Percentiles rank a stretch among this genome's conserved stretches.
phyloP scores from a whole-genome alignment of 2,888 invertebrate genomes.

The Mantis religiosa region DNA sequence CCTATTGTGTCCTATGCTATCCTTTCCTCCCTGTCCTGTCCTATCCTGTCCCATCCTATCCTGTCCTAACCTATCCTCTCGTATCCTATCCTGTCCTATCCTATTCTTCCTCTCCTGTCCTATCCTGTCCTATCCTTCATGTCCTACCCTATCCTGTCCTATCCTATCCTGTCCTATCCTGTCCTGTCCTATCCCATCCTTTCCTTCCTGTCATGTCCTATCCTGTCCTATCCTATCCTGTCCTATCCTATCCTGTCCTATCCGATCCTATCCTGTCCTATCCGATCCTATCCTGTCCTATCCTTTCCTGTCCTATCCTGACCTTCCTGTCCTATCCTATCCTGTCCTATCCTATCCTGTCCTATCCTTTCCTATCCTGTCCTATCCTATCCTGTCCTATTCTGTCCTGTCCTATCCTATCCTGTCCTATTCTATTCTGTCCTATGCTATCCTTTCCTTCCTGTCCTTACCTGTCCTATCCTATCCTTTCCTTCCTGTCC shows the following conservation, averaged over 20 bases:
- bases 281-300: no score
- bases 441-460: background rate
- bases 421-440: background rate
- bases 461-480: background rate
- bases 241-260: no score
- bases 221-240: background rate
- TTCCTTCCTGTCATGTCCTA: background rate
- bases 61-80: background rate
- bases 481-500: background rate
- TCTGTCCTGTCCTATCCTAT: background rate
- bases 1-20: no score
- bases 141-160: background rate
- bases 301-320: background rate
- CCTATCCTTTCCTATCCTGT: background rate
- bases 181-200: background rate
- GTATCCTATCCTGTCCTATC: background rate
- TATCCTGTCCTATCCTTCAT: background rate
- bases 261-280: no score
- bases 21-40: no score
- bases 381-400: background rate
- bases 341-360: background rate
- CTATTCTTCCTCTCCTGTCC: background rate
- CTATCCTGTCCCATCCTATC: no score
- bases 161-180: background rate
- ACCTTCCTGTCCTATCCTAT: background rate